Percentiles rank a stretch among this genome's conserved stretches.
phyloP scores from a whole-genome alignment of 2,113 vertebrate species.

The Corythoichthys intestinalis region DNA sequence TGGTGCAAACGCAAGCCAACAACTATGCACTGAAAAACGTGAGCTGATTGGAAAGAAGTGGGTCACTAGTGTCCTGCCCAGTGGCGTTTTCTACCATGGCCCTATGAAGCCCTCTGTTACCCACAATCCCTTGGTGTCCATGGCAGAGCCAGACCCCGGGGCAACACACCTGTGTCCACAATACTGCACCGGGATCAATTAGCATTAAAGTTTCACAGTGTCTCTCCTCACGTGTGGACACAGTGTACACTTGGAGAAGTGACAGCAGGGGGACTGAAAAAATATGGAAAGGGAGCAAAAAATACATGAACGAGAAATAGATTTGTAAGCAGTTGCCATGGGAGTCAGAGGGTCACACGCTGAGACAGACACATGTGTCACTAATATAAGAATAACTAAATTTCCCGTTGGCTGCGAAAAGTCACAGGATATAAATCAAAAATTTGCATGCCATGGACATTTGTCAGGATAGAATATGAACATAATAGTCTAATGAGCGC shows the following conservation, averaged over 20 bases:
- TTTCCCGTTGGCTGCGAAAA: neutral
- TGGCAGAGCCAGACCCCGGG: slow-evolving; percentile 56
- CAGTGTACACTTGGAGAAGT: slow-evolving; percentile 56
- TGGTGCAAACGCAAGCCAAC: slow-evolving; percentile 22
- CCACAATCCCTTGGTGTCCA: slow-evolving; percentile 49
- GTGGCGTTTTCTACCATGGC: slow-evolving; percentile 47
- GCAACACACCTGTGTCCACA: slow-evolving; percentile 73
- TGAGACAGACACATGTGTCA: neutral
- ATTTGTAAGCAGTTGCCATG: slow-evolving; percentile 29
- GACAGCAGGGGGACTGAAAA: slow-evolving; percentile 47
- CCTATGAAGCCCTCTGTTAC: slow-evolving; percentile 50
- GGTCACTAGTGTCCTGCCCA: slow-evolving; percentile 56
- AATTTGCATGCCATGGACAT: neutral
- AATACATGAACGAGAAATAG: slow-evolving; percentile 36
- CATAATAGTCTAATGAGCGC: neutral
- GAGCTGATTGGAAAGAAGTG: slow-evolving; percentile 62
- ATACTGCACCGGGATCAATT: slow-evolving; percentile 74
- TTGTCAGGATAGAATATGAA: neutral
- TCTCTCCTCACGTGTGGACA: slow-evolving; percentile 50
- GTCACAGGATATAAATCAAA: neutral
- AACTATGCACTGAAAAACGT: slow-evolving; percentile 40
- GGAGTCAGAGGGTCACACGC: neutral
- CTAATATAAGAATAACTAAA: neutral
- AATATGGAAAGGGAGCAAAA: slow-evolving; percentile 32
- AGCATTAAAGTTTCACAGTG: slow-evolving; percentile 71